Conservation (phyloP, 2,888 invertebrate species). For the Hyposoter didymator region DNA sequence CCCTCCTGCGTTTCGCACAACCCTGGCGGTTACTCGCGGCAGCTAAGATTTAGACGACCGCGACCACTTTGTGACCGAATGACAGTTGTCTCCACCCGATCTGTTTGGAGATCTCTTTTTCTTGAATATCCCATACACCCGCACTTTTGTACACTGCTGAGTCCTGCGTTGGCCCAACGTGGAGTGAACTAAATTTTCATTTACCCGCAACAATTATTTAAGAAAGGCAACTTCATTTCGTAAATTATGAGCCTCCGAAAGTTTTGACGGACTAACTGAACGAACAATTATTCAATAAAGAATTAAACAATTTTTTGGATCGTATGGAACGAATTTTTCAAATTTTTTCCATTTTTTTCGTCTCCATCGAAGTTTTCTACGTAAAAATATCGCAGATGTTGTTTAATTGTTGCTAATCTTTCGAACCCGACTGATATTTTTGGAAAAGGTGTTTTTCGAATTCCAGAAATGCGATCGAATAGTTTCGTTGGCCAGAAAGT, state of each 20-base stretch:
- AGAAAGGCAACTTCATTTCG: too few relatives aligned
- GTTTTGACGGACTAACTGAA: neutral
- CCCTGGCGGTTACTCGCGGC: slow-evolving; percentile 56
- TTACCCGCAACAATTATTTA: neutral
- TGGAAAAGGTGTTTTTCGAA: neutral
- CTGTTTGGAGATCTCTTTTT: slow-evolving; percentile 38
- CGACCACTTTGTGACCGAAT: slow-evolving; percentile 62
- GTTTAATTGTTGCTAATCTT: neutral
- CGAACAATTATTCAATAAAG: neutral
- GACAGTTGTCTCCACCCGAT: slow-evolving; percentile 40
- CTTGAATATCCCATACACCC: neutral
- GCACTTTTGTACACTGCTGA: slow-evolving; percentile 1
- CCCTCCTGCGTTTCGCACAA: slow-evolving; percentile 34
- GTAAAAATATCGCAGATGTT: too few relatives aligned
- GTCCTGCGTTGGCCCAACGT: neutral
- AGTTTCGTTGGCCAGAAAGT: neutral
- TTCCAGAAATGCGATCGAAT: neutral
- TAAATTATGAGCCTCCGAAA: neutral
- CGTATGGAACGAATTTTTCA: neutral
- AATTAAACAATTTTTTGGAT: neutral
- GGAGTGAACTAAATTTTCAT: slow-evolving; percentile 46
- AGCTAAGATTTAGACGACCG: slow-evolving; percentile 61
- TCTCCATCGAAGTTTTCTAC: neutral
- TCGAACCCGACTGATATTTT: neutral
- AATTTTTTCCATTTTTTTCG: neutral